Base-by-base conservation (phyloP, 2,797 vertebrate species). In the Spinus pinus region DNA sequence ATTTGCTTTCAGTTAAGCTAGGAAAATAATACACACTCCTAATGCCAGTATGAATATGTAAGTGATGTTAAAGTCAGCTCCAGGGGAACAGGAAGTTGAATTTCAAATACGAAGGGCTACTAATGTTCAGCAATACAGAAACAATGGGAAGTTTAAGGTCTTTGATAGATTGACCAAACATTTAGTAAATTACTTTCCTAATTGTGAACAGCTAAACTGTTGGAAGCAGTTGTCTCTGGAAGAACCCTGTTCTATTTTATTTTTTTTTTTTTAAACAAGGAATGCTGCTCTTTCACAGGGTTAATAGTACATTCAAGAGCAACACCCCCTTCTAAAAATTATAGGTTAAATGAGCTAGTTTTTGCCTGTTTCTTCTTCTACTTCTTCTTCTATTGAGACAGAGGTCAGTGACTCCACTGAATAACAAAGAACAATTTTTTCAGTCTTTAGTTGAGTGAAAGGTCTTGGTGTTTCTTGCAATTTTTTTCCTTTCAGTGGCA, bases 141-240 rank as follows among this genome's bases (percentile, higher is more conserved):
- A 41, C 57, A 93, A 78, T 74, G 49, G 51, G 69, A 93, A 74
- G 23, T 91, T 94, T 58, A 69, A 42, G 85, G 27, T 64, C 66
- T 92, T 88, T 81, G 30, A 65, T 86, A 90, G 90, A 78, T 69
- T 90, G 83, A 62, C 88, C 60, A 64, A 70, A 80, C n/a, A 69
- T 67, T 90, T 81, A 51, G 60, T 81, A 85, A 70, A 71, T 51
- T 79, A 49, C 31, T 74, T 78, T 88, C 79, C 61, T 95, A 86
- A 94, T 70, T 88, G 22, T 58, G 87, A 91, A 78, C 85, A 95
- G 83, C 78, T 91, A 80, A 96, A 44, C 18, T 75, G 30, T 56
- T 94, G 47, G 81, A 90, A 91, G 27, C 20, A 3, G 28, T 67
- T 92, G 44, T 87, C 44, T 81, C 56, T 85, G 67, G 71, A 81